Base-by-base conservation (phyloP, 2,888 invertebrate genomes). In the Limnephilus auricula region DNA sequence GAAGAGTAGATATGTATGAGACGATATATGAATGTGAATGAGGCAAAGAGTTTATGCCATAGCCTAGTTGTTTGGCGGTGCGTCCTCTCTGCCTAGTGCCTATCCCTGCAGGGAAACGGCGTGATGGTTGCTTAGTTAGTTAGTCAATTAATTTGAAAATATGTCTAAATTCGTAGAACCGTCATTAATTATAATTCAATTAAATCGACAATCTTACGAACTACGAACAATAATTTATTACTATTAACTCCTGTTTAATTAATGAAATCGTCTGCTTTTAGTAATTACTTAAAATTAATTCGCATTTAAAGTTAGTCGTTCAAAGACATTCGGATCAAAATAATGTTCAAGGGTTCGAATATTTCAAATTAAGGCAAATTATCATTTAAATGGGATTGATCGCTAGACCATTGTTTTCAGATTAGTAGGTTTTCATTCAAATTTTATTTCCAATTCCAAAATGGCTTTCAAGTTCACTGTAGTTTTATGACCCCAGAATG, bases 371-470 rank as follows among this genome's bases (percentile, higher is more conserved):
- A 9, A 25, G n/a, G 9, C n/a, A 65, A 18, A 65, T n/a, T 25
- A 65, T n/a, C n/a, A 65, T 25, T 65, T 65, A 18, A 25, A 65
- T 4, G 25, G 1, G 65, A 65, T 65, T 25, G 18, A 25, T n/a
- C n/a, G 32, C 32, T 37, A 34, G 25, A 37, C 79, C 37, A 86
- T 79, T 88, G 79, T 79, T 25, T 78, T 79, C 78, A 12, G 37
- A 88, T 37, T 30, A 88, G n/a, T 78, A 25, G 37, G 79, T 65
- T 25, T 78, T 88, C 87, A 31, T n/a, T 88, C 18, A 79, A 88
- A 79, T 65, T 88, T 78, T 79, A 88, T 79, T 88, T 88, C 87
- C 37, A 37, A n/a, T 78, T n/a, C 87, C 87, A 32, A n/a, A 79
- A 86, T 18, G 13, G 50, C 50, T 31, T 50, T 40, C 40, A 40